Evolutionary conservation across 2,113 vertebrate species (phyloP).

Genomic region (Mesoclemmys tuberculata): DNA sequence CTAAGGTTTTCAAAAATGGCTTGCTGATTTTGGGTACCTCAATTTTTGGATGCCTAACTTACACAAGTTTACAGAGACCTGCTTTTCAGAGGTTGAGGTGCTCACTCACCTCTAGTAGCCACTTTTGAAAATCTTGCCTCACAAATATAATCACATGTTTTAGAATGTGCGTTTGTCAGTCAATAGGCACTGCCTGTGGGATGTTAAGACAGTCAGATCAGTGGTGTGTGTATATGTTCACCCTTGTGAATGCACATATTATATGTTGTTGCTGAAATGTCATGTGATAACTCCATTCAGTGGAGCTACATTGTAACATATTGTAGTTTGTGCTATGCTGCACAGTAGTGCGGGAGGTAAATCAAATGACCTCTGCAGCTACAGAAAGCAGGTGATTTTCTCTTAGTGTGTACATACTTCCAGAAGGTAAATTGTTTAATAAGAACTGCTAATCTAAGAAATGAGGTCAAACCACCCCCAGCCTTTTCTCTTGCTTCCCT

Average conservation of each 20-base stretch:
- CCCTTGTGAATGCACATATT: not conserved
- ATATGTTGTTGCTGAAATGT: too few species aligned
- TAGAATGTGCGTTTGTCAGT: fast-evolving
- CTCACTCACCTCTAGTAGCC: not conserved
- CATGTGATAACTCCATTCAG: fast-evolving
- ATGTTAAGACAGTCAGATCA: not conserved
- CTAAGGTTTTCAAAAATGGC: not conserved
- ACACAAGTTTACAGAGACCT: not conserved
- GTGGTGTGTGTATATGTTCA: not conserved
- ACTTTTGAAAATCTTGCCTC: not conserved
- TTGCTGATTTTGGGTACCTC: not conserved
- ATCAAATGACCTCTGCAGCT: not conserved
- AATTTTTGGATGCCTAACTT: not conserved
- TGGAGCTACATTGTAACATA: not conserved
- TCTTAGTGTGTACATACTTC: not conserved
- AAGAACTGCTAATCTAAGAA: not conserved
- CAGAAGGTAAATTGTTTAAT: not conserved
- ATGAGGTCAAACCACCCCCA: slow-evolving; percentile 13
- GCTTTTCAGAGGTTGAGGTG: not conserved
- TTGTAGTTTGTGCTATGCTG: not conserved
- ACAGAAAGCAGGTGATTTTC: not conserved
- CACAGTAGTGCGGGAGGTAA: fast-evolving
- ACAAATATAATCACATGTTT: not conserved
- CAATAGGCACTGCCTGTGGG: not conserved
- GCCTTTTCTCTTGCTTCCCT: not conserved